Conservation (phyloP, 2,797 vertebrate species). For the Heteromormyrus szaboi region DNA sequence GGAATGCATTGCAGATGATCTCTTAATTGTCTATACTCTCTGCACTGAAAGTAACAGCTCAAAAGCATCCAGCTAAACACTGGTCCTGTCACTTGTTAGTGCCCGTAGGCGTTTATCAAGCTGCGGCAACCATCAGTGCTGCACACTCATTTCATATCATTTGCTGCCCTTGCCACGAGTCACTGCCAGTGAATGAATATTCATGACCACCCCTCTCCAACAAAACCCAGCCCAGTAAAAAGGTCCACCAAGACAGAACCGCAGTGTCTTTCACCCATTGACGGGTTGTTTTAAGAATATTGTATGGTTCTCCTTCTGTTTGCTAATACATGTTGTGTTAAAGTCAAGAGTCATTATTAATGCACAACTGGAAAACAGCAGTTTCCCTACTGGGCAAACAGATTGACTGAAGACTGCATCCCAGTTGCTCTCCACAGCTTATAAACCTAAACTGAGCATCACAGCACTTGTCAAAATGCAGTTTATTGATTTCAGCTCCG, state of each 20-base stretch:
- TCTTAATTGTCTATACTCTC: neutral
- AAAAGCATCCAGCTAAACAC: neutral
- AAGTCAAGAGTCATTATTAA: neutral
- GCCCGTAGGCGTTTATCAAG: neutral
- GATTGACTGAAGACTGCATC: neutral
- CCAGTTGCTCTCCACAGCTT: neutral
- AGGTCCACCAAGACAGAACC: neutral
- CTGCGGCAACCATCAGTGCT: neutral
- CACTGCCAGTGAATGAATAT: neutral
- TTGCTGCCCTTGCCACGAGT: neutral
- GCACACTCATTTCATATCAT: neutral
- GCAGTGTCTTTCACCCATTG: neutral
- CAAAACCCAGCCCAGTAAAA: neutral
- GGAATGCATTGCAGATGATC: neutral
- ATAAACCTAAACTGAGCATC: neutral
- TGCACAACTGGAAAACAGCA: neutral
- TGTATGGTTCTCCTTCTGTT: neutral
- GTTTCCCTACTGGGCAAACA: neutral
- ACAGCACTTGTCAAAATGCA: neutral
- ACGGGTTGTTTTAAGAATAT: neutral
- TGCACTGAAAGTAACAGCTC: neutral
- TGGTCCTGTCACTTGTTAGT: neutral
- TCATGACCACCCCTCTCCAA: neutral
- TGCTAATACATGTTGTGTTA: neutral
- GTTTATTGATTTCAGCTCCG: neutral